Base-by-base conservation (phyloP, 2,888 invertebrate species). In the Drosophila atroscutellata region DNA sequence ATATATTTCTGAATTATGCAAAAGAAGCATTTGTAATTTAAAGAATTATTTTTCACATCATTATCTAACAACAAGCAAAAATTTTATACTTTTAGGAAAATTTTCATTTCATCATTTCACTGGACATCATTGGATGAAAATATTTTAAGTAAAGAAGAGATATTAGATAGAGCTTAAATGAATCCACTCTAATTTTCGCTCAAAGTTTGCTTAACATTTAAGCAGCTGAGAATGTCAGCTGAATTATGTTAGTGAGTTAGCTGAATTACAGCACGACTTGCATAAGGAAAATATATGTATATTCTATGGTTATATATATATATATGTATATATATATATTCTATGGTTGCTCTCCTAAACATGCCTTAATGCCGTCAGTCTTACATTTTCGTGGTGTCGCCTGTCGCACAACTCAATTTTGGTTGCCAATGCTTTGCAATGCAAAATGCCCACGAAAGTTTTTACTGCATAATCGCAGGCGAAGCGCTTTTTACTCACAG, bases 391-490 rank as follows among this genome's bases (percentile, higher is more conserved):
- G 50, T 54, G 58, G 56, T 58, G 60, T 63, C 66, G 75, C 59
- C 39, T 42, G 51, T 72, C 62, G 72, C 75, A 77, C 60, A 86
- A 81, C 87, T 85, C 85, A 89, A 89, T 89, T 84, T 84, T 72
- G 72, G 78, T 80, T 80, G 61, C 72, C 68, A 81, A 77, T 83
- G 83, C 69, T 89, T 86, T 83, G 89, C 87, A 89, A 77, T 89
- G 80, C 83, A 89, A 87, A 86, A 89, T 80, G 79, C 71, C 69
- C 39, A 75, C 58, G 63, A 86, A 86, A 86, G 73, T 86, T 86
- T 86, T 89, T 81, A 75, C 78, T 86, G 89, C 89, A 87, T 86
- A 89, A 89, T 89, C 86, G 83, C 83, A 83, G 89, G 83, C 85
- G 79, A 81, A 83, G 83, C 84, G 74, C 72, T 84, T 81, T 77